These are phyloP conservation scores for Paradisaea rubra DNA, from an alignment of 2,113 vertebrate genomes.

Conservation along the genomic window DNA sequence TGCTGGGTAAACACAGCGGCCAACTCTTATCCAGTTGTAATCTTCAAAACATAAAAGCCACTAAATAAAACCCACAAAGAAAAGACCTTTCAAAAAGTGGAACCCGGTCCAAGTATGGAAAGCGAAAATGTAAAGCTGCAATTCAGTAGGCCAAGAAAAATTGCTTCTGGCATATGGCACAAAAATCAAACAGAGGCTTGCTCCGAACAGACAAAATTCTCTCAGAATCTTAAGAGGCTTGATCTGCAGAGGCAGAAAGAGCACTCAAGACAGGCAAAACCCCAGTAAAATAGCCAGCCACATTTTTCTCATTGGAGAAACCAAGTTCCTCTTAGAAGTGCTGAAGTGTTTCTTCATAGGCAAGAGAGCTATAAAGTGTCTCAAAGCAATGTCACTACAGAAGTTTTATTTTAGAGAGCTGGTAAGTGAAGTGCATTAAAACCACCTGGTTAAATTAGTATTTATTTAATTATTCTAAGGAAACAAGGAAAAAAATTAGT, in stretches of 20 bases:
- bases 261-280: not conserved
- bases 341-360: not conserved
- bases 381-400: not conserved
- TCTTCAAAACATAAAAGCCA: not conserved
- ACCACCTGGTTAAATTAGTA: not conserved
- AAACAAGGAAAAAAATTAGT: not conserved
- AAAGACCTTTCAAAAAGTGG: not conserved
- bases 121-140: rapidly evolving
- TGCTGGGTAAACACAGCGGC: not conserved
- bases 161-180: not conserved
- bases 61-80: not conserved
- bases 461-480: not conserved
- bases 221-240: not conserved
- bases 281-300: not conserved
- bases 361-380: not conserved
- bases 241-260: not conserved
- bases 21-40: not conserved
- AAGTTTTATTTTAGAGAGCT: not conserved
- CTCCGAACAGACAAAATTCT: not conserved
- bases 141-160: not conserved
- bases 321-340: not conserved
- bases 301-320: not conserved
- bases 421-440: not conserved
- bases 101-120: rapidly evolving
- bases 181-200: not conserved